phyloP scores from a whole-genome alignment of 2,888 invertebrate species.

The Blera fallax region DNA sequence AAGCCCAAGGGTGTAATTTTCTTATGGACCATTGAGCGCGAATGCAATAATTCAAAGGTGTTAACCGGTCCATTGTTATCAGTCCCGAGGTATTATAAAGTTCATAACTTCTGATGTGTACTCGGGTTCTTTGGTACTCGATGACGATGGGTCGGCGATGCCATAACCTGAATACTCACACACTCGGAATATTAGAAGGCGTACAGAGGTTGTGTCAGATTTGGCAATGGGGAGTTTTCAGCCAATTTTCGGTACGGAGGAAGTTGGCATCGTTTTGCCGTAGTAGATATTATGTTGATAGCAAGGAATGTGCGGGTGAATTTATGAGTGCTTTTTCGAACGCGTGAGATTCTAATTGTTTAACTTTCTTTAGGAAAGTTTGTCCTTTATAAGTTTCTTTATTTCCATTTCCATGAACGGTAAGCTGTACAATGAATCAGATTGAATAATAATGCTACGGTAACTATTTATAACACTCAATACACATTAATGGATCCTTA shows the following conservation, averaged over 20 bases:
- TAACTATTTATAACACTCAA: background rate
- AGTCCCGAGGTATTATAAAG: conserved; percentile 44
- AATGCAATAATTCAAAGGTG: conserved; percentile 66
- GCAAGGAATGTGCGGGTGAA: background rate
- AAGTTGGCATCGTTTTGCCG: conserved; percentile 4
- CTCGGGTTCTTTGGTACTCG: conserved; percentile 23
- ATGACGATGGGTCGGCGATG: conserved; percentile 28
- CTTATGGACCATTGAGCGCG: conserved; percentile 59
- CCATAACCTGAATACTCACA: conserved; percentile 2
- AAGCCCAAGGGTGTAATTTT: conserved; percentile 58
- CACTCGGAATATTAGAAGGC: background rate
- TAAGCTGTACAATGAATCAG: background rate
- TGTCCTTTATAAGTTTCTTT: background rate
- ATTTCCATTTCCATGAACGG: no score
- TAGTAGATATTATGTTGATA: background rate
- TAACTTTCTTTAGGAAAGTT: background rate
- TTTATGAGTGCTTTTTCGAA: background rate
- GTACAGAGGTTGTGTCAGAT: conserved; percentile 4
- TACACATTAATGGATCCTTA: no score
- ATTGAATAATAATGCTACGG: background rate
- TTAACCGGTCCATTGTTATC: conserved; percentile 63
- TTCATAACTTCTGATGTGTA: conserved; percentile 61
- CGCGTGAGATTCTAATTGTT: background rate
- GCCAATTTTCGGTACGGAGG: background rate
- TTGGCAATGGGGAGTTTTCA: background rate